Percentiles rank a stretch among this genome's conserved stretches.
Conservation (phyloP, 2,113 vertebrate species). For the Oostethus manadensis region DNA sequence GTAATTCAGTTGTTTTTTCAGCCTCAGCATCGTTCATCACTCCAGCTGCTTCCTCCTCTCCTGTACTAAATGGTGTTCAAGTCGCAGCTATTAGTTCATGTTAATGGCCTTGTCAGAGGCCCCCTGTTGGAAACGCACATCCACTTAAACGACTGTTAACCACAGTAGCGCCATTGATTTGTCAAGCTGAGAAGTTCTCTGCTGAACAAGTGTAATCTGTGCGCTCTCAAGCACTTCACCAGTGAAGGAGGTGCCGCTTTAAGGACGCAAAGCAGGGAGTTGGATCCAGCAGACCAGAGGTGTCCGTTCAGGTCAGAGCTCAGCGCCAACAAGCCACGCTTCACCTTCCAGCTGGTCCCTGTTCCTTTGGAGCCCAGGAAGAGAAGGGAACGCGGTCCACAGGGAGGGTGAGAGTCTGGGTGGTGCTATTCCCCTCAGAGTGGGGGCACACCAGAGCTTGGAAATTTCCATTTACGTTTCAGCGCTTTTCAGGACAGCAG, state of each 20-base stretch:
- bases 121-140: conserved; percentile 20
- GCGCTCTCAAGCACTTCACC: conserved; percentile 37
- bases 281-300: conserved; percentile 23
- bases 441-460: conserved; percentile 49
- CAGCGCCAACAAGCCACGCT: conserved; percentile 52
- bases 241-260: conserved; percentile 41
- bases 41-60: conserved; percentile 16
- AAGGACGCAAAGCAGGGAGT: conserved; percentile 16
- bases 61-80: conserved; percentile 28
- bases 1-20: conserved; percentile 4
- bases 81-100: conserved; percentile 34
- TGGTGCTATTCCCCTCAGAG: conserved; percentile 13
- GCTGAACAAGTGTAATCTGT: conserved; percentile 38
- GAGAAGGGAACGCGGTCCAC: conserved; percentile 44
- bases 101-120: conserved; percentile 41
- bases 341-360: conserved; percentile 69
- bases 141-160: conserved; percentile 37
- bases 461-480: conserved; percentile 73
- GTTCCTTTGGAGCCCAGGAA: conserved; percentile 47
- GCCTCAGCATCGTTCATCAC: conserved; percentile 13
- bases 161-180: conserved; percentile 47
- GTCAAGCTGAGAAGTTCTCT: conserved; percentile 35
- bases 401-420: conserved; percentile 28
- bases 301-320: conserved; percentile 47
- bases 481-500: conserved; percentile 68